Base-by-base conservation (phyloP, 1,140 invertebrate genomes). In the Solen grandis region DNA sequence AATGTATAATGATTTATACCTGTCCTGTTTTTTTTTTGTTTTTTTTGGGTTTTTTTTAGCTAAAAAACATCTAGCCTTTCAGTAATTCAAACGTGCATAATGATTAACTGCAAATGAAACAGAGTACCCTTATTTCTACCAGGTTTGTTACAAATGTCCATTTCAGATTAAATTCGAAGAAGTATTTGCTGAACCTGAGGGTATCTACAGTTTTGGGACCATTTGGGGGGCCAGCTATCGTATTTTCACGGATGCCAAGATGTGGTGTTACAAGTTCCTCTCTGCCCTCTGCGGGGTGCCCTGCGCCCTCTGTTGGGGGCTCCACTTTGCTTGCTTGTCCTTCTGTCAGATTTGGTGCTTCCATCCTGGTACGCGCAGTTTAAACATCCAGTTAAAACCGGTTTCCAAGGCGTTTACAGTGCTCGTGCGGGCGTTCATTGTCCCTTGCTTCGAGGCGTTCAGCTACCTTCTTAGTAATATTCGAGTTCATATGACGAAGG, bases 141-240 rank as follows among this genome's bases (percentile, higher is more conserved):
- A n/a, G n/a, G n/a, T n/a, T n/a, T n/a, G n/a, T n/a, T n/a, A n/a
- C n/a, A n/a, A n/a, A n/a, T n/a, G n/a, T n/a, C n/a, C n/a, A n/a
- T n/a, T 76, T 1, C 22, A 78, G 75, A 78, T 86, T 16, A 22
- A 65, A 46, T 96, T 95, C 94, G 94, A 95, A 79, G 95, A 96
- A 80, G 94, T 96, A 52, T 94, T 96, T 54, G 96, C 95, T 0
- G 96, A 96, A 91, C 95, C 95, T 10, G 94, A 95, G 73, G 94
- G 94, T 2, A 94, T 95, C 4, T 92, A 95, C 52, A 95, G 95
- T 82, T 94, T 95, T 2, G 95, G 96, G 87, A 95, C 95, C 87
- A 95, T 95, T 46, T 96, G 96, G 96, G 93, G 94, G 25, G 91
- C 95, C 8, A 95, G 95, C 80, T 93, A 93, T 76, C 92, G 94